A percentile compares a stretch with the other conserved stretches of the same genome.
Conservation (phyloP, 2,113 vertebrate genomes). For the Mystacornis crossleyi region DNA sequence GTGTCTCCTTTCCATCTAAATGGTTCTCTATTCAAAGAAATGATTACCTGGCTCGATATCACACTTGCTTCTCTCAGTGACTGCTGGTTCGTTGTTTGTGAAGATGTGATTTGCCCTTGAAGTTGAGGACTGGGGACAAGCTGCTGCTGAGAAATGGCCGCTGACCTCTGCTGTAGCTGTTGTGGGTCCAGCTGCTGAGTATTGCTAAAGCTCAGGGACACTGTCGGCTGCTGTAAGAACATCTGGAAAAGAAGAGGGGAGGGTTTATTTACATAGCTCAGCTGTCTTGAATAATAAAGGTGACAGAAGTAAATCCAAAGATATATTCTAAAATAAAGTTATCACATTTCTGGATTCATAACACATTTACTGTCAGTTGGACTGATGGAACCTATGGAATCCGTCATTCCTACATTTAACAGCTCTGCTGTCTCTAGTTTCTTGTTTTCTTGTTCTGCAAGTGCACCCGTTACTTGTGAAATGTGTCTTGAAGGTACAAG, state of each 20-base stretch:
- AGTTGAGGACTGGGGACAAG: conserved; percentile 62
- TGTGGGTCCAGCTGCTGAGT: conserved; percentile 59
- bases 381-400: too few relatives aligned
- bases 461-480: background rate
- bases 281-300: background rate
- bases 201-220: conserved; percentile 72
- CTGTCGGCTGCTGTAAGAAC: conserved; percentile 73
- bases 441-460: background rate
- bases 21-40: background rate
- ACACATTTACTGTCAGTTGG: background rate
- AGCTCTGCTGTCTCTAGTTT: background rate
- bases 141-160: conserved; percentile 60
- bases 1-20: background rate
- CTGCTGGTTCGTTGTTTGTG: conserved; percentile 67
- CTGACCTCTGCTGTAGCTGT: conserved; percentile 63
- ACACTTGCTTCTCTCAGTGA: conserved; percentile 65
- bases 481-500: background rate
- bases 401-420: background rate
- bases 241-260: conserved; percentile 64
- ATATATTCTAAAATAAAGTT: background rate
- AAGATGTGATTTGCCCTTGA: conserved; percentile 61
- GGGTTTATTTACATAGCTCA: background rate
- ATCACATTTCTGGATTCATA: background rate
- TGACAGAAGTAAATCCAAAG: background rate
- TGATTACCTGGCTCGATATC: conserved; percentile 62